Evolutionary conservation across 2,888 invertebrate species (phyloP).

Genomic region (Eupithecia tripunctaria): DNA sequence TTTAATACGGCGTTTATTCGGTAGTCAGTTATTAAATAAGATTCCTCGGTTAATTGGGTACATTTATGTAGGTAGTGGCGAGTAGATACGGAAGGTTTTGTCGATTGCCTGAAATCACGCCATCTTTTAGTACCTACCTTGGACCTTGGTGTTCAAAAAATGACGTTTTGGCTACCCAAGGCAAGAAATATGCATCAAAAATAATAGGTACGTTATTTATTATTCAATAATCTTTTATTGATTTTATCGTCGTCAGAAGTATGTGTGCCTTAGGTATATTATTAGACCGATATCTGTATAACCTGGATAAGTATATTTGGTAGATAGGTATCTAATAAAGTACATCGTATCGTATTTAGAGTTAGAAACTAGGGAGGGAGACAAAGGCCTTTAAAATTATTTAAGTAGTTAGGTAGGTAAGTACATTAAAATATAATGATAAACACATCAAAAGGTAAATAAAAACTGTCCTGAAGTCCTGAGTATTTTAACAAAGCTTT

Average conservation of each 20-base stretch:
- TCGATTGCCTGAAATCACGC: slow-evolving; percentile 4
- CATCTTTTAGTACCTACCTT: not conserved
- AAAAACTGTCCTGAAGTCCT: not conserved
- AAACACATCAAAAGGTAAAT: not conserved
- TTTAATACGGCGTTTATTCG: slow-evolving; percentile 77
- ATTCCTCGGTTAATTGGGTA: slow-evolving; percentile 73
- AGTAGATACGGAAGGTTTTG: slow-evolving; percentile 5
- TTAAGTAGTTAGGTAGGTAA: too few species aligned
- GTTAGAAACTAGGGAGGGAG: not conserved
- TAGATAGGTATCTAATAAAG: not conserved
- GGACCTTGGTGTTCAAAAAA: not conserved
- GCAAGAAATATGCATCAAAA: not conserved
- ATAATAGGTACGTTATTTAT: too few species aligned
- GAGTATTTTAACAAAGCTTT: not conserved
- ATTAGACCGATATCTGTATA: not conserved
- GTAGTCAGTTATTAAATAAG: slow-evolving; percentile 78
- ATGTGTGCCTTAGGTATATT: not conserved
- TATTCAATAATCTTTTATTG: too few species aligned
- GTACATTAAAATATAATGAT: not conserved
- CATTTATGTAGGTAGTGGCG: slow-evolving; percentile 54
- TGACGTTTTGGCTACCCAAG: not conserved
- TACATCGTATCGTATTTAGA: not conserved
- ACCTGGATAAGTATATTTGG: not conserved
- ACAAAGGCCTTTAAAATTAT: not conserved
- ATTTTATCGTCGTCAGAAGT: not conserved